Conservation (phyloP, 2,797 vertebrate genomes). For the Psittacula derbiana region DNA sequence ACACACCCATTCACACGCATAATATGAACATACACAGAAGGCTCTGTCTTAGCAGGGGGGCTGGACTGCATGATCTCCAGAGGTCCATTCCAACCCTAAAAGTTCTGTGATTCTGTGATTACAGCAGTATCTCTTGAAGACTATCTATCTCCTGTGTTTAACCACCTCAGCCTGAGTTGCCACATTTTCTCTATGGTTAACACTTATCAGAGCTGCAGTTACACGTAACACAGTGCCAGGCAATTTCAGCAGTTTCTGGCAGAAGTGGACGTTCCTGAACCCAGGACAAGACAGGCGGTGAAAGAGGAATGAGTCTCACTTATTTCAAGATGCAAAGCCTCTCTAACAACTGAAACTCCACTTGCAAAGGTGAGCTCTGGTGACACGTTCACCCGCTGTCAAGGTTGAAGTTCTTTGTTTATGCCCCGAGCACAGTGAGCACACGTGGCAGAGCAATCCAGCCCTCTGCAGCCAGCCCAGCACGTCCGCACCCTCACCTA, state of each 20-base stretch:
- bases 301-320: neutral
- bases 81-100: neutral
- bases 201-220: neutral
- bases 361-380: slow-evolving; percentile 39
- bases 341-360: neutral
- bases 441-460: neutral
- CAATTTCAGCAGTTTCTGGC: neutral
- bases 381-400: neutral
- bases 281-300: neutral
- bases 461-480: neutral
- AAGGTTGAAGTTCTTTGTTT: slow-evolving; percentile 27
- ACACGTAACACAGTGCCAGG: neutral
- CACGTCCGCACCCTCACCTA: neutral
- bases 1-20: neutral
- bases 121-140: neutral
- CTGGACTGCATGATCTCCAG: neutral
- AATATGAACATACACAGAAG: neutral
- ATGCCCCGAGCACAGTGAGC: neutral
- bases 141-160: neutral
- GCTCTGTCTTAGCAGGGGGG: neutral
- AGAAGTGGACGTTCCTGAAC: neutral
- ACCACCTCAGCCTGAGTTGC: neutral
- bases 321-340: neutral
- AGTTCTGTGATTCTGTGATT: neutral
- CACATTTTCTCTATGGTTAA: neutral